phyloP scores from a whole-genome alignment of 2,888 invertebrate species.

The Eilema caniola region DNA sequence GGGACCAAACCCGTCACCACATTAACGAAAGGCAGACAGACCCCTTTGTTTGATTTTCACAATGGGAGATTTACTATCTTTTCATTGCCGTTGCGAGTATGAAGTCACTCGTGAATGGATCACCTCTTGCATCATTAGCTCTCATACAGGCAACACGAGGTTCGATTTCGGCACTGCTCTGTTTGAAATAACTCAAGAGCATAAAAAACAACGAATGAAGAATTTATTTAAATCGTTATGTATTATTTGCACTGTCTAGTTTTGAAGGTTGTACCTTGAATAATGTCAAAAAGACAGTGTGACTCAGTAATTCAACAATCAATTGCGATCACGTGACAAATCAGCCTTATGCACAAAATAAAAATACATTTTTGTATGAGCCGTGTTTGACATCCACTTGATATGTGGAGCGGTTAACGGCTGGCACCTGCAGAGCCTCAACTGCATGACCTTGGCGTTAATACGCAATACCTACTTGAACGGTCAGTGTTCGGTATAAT shows the following conservation, averaged over 20 bases:
- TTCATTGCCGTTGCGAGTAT: not conserved
- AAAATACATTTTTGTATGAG: conserved; percentile 38
- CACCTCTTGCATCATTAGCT: not conserved
- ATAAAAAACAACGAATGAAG: not conserved
- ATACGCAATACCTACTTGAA: conserved; percentile 70
- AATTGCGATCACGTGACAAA: conserved; percentile 21
- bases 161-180: not conserved
- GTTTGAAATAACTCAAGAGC: not conserved
- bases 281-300: conserved; percentile 16
- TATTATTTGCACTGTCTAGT: not conserved
- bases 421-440: conserved; percentile 74
- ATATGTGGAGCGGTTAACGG: conserved; percentile 56
- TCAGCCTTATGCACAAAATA: conserved; percentile 26
- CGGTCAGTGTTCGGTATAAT: conserved; percentile 62
- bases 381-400: conserved; percentile 53
- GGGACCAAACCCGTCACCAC: too few relatives aligned
- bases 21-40: too few relatives aligned
- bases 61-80: not conserved
- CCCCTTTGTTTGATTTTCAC: not conserved
- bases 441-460: conserved; percentile 71
- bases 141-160: not conserved
- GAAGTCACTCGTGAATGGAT: not conserved
- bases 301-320: conserved; percentile 20
- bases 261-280: not conserved
- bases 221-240: not conserved